Base-by-base conservation (phyloP, 1,140 invertebrate species). In the Aphelinus atriplicis region DNA sequence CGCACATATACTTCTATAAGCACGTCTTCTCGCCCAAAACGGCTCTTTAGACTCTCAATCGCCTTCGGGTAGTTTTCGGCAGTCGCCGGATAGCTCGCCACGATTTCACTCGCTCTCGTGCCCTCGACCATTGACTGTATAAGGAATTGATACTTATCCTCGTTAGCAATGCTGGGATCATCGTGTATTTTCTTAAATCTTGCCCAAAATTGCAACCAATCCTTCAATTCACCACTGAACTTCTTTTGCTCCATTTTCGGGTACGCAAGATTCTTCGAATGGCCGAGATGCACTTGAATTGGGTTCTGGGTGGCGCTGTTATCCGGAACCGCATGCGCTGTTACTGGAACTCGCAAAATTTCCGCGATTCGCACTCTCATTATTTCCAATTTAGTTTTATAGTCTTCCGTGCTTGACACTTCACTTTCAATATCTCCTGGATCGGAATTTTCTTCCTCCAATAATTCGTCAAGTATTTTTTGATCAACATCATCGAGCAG, bases 121-220 rank as follows among this genome's bases (percentile, higher is more conserved):
- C 46, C 56, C 7, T 42, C 10, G 10, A 77, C 60, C 75, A 77
- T 77, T 7, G 73, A 26, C 43, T 75, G 76, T 7, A 77, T 61
- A 2, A 84, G 56, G 57, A 80, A 82, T 7, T 82, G 71, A 62
- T 84, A 84, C 61, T 86, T 87, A 65, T 84, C 79, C 6, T 77
- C 72, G 7, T 71, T 75, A n/a, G 74, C 60, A 0, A 86, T 55
- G 2, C 69, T 66, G n/a, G 46, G 9, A 71, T 86, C 83, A 56
- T 82, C 81, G 73, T 88, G 79, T 10, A 87, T 83, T 48, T 82
- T 81, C 53, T 80, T 79, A 65, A 86, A 86, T 72, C 80, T 80
- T 10, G 78, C 76, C 84, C 84, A 87, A 75, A 86, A 88, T 3
- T 69, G 57, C 6, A 87, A 61, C 85, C 85, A 86, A 26, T 74